Evolutionary conservation across 2,797 vertebrate species (phyloP), one percentile per base, ranked within the genome.

Genomic region (Rhinophrynus dorsalis): DNA sequence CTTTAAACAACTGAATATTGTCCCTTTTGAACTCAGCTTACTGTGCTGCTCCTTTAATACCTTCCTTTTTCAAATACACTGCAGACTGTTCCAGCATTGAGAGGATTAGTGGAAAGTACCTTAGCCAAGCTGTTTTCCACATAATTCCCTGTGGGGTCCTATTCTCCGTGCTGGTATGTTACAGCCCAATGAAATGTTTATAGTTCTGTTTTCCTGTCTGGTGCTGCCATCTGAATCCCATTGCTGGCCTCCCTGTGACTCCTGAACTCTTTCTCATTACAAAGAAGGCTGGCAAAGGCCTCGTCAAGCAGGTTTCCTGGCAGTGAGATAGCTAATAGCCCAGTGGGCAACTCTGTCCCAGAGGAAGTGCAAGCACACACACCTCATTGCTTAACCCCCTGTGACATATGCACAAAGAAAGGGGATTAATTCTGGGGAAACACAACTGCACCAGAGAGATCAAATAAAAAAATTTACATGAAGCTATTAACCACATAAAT

Each of bases 191-290:
- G 68, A 71, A 71, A 71, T 63, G 51, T 71, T 71, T 64, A 64
- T 64, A 63, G 68, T 56, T 63, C 59, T 59, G 59, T 71, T 71
- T 63, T 71, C 68, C 68, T 71, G 68, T 71, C 68, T 71, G 51
- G 40, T 13, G 51, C 60, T 64, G 68, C 59, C 68, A 71, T 50
- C 10, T 48, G 42, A 56, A 56, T 71, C 51, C 59, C 68, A 63
- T 71, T 63, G 51, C 51, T 64, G 68, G 68, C 68, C 59, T 64
- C 59, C 51, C 29, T 12, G 29, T 71, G 59, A 71, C 68, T 71
- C 59, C 68, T 63, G 59, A 71, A 71, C 68, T n/a, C n/a, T 57
- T 71, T 71, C 54, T 57, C 51, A 71, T 71, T 71, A 70, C 38
- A 47, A 71, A 63, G 23, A 57, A 38, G 45, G 32, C 51, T 71